Evolutionary conservation across 2,888 invertebrate genomes (phyloP).

Genomic region (Tetanocera ferruginea): DNA sequence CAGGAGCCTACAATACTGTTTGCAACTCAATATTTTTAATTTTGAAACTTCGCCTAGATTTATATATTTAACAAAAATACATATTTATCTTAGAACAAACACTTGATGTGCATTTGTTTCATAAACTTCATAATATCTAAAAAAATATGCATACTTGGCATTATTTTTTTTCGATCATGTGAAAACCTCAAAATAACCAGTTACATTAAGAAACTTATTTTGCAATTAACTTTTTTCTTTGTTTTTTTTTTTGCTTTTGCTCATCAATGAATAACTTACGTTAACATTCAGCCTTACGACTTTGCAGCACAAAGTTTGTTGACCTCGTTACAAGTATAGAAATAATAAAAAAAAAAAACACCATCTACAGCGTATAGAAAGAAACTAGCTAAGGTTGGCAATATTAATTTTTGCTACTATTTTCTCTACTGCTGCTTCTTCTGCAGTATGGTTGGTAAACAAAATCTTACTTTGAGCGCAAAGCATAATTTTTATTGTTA

Average conservation of each 20-base stretch:
- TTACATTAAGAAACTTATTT: not conserved
- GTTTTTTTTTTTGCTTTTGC: not conserved
- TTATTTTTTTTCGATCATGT: too few relatives aligned
- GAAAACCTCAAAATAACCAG: too few relatives aligned
- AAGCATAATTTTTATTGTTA: slow-evolving; percentile 6
- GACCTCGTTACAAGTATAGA: slow-evolving; percentile 26
- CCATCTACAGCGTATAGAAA: slow-evolving; percentile 20
- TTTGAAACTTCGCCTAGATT: too few relatives aligned
- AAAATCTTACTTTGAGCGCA: not conserved
- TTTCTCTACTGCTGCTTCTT: not conserved
- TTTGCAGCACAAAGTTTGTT: slow-evolving; percentile 20
- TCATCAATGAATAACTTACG: slow-evolving; percentile 5
- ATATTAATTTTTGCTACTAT: slow-evolving; percentile 8
- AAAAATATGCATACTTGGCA: too few relatives aligned
- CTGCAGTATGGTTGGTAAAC: not conserved
- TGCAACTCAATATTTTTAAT: too few relatives aligned
- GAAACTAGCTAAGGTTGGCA: slow-evolving; percentile 11
- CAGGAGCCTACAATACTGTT: too few relatives aligned
- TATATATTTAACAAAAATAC: too few relatives aligned
- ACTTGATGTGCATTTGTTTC: too few relatives aligned
- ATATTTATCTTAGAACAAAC: too few relatives aligned
- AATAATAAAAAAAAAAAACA: not conserved
- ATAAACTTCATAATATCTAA: too few relatives aligned
- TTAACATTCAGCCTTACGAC: slow-evolving; percentile 5
- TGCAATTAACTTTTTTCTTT: not conserved